phyloP scores from a whole-genome alignment of 1,140 invertebrate genomes.

The Sarcophaga bullata region DNA sequence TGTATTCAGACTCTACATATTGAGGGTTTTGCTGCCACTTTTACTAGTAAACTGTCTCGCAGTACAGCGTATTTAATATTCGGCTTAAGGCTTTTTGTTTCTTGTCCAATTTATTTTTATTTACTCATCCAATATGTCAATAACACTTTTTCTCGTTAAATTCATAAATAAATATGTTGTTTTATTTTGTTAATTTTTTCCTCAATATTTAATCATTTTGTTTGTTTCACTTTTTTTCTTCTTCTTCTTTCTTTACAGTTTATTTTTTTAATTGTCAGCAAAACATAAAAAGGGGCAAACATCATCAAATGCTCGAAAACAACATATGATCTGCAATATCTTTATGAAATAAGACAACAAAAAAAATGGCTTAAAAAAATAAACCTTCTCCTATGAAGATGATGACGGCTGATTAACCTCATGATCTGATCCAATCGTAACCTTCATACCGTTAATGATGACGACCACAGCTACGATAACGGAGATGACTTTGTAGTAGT shows the following conservation, averaged over 20 bases:
- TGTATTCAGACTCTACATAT: too few relatives aligned
- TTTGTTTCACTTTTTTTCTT: too few relatives aligned
- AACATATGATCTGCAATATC: not conserved
- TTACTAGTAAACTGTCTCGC: too few relatives aligned
- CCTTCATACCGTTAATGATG: conserved; percentile 20
- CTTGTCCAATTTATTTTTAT: not conserved
- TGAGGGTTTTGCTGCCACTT: too few relatives aligned
- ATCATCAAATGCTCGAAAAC: not conserved
- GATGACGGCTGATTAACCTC: conserved; percentile 9
- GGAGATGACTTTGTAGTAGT: not conserved
- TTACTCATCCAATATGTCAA: conserved; percentile 10
- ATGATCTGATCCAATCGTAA: not conserved
- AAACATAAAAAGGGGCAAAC: not conserved
- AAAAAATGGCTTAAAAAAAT: conserved; percentile 10
- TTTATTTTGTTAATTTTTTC: not conserved
- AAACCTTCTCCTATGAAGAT: conserved; percentile 8
- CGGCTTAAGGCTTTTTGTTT: too few relatives aligned
- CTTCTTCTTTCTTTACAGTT: not conserved
- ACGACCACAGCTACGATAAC: not conserved
- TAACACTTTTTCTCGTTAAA: not conserved
- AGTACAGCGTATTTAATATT: too few relatives aligned
- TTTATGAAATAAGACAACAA: not conserved
- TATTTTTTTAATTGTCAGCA: not conserved
- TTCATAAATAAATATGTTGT: not conserved
- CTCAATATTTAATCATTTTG: too few relatives aligned